Conservation (phyloP, 1,140 invertebrate species). For the Drosophila nikananu region DNA sequence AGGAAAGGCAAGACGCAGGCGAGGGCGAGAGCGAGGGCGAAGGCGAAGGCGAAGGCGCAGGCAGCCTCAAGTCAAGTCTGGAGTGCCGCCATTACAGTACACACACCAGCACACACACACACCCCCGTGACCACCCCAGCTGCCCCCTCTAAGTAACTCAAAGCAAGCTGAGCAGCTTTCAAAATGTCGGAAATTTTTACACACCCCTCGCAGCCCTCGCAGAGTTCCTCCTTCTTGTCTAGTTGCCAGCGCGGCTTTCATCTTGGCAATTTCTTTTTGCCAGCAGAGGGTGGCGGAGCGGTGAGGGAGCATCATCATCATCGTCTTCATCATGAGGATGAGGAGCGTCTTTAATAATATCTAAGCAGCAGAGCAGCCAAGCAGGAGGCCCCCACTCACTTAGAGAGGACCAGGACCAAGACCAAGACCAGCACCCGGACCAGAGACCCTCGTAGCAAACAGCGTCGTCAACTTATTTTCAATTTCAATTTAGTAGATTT, state of each 20-base stretch:
- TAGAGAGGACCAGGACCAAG: slow-evolving; percentile 16
- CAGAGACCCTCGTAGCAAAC: slow-evolving; percentile 49
- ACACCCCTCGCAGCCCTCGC: slow-evolving; percentile 36
- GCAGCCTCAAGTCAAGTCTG: slow-evolving; percentile 31
- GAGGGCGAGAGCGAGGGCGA: neutral
- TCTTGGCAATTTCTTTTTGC: slow-evolving; percentile 82
- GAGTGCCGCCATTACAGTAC: slow-evolving; percentile 29
- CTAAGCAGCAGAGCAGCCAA: slow-evolving; percentile 12
- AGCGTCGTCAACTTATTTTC: slow-evolving; percentile 82
- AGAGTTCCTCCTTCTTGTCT: slow-evolving; percentile 45
- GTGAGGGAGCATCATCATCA: neutral
- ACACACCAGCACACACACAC: slow-evolving; percentile 1
- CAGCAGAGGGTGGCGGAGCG: slow-evolving; percentile 3
- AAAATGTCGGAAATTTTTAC: slow-evolving; percentile 81
- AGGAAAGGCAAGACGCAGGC: slow-evolving; percentile 2
- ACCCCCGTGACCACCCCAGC: neutral
- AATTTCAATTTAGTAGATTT: slow-evolving; percentile 84
- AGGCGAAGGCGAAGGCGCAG: neutral
- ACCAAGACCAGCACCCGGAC: slow-evolving; percentile 33
- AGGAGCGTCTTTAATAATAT: slow-evolving; percentile 31
- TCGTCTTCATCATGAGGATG: slow-evolving; percentile 21
- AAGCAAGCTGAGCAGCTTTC: slow-evolving; percentile 77
- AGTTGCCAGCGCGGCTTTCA: slow-evolving; percentile 63
- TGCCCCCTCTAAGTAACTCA: slow-evolving; percentile 62
- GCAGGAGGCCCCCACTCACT: slow-evolving; percentile 19